A percentile compares a stretch with the other conserved stretches of the same genome.
Conservation (phyloP, 2,888 invertebrate genomes). For the Heliconius sara region DNA sequence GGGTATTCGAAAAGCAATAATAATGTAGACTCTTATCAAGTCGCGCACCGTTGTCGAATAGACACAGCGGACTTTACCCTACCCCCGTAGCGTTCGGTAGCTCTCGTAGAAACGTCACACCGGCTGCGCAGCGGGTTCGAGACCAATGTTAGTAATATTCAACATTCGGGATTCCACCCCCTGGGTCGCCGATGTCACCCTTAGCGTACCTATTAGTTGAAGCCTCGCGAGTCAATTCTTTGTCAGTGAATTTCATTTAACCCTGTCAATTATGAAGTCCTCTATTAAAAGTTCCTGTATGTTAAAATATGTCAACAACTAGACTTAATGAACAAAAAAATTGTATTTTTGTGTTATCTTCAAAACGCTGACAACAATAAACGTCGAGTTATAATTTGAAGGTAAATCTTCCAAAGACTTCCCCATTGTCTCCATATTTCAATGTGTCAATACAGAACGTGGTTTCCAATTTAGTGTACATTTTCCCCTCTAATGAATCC, state of each 20-base stretch:
- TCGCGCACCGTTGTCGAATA: slow-evolving; percentile 76
- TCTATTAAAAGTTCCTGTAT: slow-evolving; percentile 58
- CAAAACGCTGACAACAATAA: slow-evolving; percentile 20
- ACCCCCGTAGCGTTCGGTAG: slow-evolving; percentile 66
- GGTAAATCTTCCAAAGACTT: background rate
- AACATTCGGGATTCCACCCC: slow-evolving; percentile 35
- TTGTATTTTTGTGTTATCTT: slow-evolving; percentile 13
- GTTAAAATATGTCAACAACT: slow-evolving; percentile 46
- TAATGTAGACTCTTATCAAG: slow-evolving; percentile 77
- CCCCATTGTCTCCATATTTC: slow-evolving; percentile 2
- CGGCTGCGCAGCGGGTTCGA: slow-evolving; percentile 41
- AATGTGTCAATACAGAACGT: slow-evolving; percentile 20
- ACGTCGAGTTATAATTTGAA: background rate
- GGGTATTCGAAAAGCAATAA: slow-evolving; percentile 85
- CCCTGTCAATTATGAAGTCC: slow-evolving; percentile 75
- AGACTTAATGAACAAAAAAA: slow-evolving; percentile 24
- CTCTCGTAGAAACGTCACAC: slow-evolving; percentile 52
- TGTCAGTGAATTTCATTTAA: slow-evolving; percentile 70
- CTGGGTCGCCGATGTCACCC: slow-evolving; percentile 52
- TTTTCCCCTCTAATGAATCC: slow-evolving; percentile 10
- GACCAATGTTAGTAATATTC: slow-evolving; percentile 5
- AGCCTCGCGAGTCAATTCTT: slow-evolving; percentile 78
- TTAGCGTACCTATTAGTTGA: slow-evolving; percentile 63
- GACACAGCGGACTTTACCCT: slow-evolving; percentile 68
- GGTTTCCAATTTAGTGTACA: slow-evolving; percentile 8